phyloP scores from a whole-genome alignment of 2,888 invertebrate species.

The Dilophus febrilis region DNA sequence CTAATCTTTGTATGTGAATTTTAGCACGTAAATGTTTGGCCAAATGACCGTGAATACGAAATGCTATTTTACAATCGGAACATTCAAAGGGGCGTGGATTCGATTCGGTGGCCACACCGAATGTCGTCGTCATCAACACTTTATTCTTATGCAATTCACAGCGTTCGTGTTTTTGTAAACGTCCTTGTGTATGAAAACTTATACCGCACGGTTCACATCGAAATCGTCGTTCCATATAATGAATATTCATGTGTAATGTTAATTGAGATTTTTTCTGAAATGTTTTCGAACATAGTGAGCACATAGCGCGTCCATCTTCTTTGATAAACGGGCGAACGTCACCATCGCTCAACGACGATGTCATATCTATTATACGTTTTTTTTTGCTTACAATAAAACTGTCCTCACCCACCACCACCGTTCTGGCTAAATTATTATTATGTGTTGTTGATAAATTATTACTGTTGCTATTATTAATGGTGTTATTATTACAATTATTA shows the following conservation, averaged over 20 bases:
- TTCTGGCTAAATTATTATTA: slow-evolving; percentile 18
- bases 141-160: slow-evolving; percentile 86
- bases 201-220: slow-evolving; percentile 83
- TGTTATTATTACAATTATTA: slow-evolving; percentile 14
- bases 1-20: slow-evolving; percentile 87
- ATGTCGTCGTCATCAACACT: slow-evolving; percentile 74
- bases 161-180: slow-evolving; percentile 83
- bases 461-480: background rate
- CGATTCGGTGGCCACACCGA: slow-evolving; percentile 63
- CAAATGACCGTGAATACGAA: slow-evolving; percentile 90
- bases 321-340: slow-evolving; percentile 34
- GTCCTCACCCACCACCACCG: slow-evolving; percentile 42
- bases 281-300: slow-evolving; percentile 76
- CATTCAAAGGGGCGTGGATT: slow-evolving; percentile 95
- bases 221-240: slow-evolving; percentile 84
- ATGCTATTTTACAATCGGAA: slow-evolving; percentile 88
- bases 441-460: slow-evolving; percentile 14
- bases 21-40: slow-evolving; percentile 93
- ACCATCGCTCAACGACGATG: slow-evolving; percentile 13
- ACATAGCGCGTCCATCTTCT: slow-evolving; percentile 61
- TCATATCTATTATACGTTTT: too few species aligned
- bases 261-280: slow-evolving; percentile 85
- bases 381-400: slow-evolving; percentile 29
- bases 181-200: slow-evolving; percentile 78
- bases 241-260: slow-evolving; percentile 83